These are phyloP conservation scores for Calliphora vomitoria DNA, from an alignment of 2,888 invertebrate species.

Conservation along the genomic window DNA sequence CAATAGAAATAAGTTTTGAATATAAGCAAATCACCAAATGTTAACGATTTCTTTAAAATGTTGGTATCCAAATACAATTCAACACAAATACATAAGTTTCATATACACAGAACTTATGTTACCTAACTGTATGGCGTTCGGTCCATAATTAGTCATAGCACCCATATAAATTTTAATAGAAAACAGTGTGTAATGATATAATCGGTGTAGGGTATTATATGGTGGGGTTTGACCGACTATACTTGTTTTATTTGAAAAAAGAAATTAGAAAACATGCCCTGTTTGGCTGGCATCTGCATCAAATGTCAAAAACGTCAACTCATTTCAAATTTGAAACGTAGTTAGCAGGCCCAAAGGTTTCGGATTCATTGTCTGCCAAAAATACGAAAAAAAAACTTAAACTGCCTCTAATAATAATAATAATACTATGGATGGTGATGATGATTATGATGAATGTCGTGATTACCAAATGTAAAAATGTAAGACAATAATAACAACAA, in stretches of 20 bases:
- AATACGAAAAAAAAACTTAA: conserved; percentile 2
- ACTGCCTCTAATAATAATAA: conserved; percentile 51
- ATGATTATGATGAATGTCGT: conserved; percentile 59
- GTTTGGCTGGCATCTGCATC: conserved; percentile 25
- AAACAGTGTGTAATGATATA: too few relatives aligned
- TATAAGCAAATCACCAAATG: too few relatives aligned
- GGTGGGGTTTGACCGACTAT: too few relatives aligned
- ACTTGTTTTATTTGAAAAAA: not conserved
- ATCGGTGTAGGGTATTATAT: too few relatives aligned
- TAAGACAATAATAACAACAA: conserved; percentile 24
- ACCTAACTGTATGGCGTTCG: too few relatives aligned
- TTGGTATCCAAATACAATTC: too few relatives aligned
- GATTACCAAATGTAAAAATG: conserved; percentile 50
- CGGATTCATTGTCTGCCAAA: conserved; percentile 51
- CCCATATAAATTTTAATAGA: too few relatives aligned
- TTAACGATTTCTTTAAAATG: too few relatives aligned
- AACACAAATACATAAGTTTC: too few relatives aligned
- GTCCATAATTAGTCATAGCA: too few relatives aligned
- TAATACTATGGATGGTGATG: conserved; percentile 35
- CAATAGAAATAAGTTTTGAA: too few relatives aligned
- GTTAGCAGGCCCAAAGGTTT: conserved; percentile 37
- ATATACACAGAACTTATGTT: too few relatives aligned
- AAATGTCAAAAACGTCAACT: conserved; percentile 27
- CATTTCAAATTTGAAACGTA: conserved; percentile 29
- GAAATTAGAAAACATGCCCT: not conserved